These are phyloP conservation scores for Teinopalpus imperialis DNA, from an alignment of 2,888 invertebrate genomes.

Conservation along the genomic window DNA sequence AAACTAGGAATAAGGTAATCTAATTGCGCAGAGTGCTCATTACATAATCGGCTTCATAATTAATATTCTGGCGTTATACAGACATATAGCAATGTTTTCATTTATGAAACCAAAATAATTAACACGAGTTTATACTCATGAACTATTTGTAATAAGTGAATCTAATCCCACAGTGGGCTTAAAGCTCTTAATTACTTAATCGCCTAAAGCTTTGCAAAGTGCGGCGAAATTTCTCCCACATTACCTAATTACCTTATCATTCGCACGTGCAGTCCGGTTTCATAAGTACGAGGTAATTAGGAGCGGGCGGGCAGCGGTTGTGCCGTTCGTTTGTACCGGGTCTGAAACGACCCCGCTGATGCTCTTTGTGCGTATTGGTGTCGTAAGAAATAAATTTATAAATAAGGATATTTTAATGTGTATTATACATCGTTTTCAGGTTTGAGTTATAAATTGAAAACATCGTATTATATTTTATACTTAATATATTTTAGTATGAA, in stretches of 20 bases:
- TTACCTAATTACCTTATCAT: slow-evolving; percentile 21
- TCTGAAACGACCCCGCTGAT: neutral
- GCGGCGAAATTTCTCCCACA: slow-evolving; percentile 7
- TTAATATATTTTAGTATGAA: too few species aligned
- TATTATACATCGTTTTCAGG: neutral
- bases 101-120: slow-evolving; percentile 2
- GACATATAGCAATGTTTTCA: too few species aligned
- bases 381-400: neutral
- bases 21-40: too few species aligned
- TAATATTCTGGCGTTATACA: too few species aligned
- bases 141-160: neutral
- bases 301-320: neutral
- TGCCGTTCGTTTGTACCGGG: neutral
- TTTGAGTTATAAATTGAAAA: too few species aligned
- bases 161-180: neutral
- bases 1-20: too few species aligned
- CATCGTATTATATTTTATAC: too few species aligned
- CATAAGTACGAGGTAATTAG: slow-evolving; percentile 1
- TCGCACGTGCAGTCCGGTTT: slow-evolving; percentile 11
- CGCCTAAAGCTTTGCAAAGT: neutral
- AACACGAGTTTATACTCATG: neutral
- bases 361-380: neutral
- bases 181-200: neutral
- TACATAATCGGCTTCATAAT: too few species aligned
- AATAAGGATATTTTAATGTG: too few species aligned